phyloP scores from a whole-genome alignment of 1,140 invertebrate species.

The Lucilia cuprina region DNA sequence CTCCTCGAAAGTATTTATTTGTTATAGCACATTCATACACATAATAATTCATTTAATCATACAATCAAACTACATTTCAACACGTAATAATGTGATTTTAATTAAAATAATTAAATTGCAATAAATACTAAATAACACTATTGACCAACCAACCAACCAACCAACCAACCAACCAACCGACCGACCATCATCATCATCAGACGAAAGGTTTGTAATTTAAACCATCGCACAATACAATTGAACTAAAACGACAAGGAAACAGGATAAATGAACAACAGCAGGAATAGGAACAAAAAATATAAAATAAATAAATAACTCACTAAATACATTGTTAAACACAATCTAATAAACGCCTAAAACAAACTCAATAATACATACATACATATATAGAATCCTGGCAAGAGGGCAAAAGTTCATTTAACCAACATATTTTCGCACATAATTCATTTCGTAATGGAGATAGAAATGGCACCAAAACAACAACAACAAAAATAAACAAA shows the following conservation, averaged over 20 bases:
- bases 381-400: background rate
- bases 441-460: constrained; percentile 12
- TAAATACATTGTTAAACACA: constrained; percentile 14
- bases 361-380: background rate
- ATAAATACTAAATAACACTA: background rate
- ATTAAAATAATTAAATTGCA: constrained; percentile 23
- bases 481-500: background rate
- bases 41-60: background rate
- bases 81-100: constrained; percentile 4
- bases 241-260: background rate
- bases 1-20: background rate
- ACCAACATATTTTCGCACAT: constrained; percentile 28
- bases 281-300: background rate
- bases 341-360: constrained; percentile 32
- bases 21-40: background rate
- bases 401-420: constrained; percentile 29
- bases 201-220: background rate
- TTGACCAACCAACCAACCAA: too few relatives aligned
- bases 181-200: background rate
- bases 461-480: background rate
- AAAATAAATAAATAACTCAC: background rate
- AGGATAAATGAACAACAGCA: background rate
- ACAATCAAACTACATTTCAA: background rate
- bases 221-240: background rate
- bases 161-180: too few relatives aligned